phyloP scores from a whole-genome alignment of 2,113 vertebrate genomes.

The Rallus limicola region DNA sequence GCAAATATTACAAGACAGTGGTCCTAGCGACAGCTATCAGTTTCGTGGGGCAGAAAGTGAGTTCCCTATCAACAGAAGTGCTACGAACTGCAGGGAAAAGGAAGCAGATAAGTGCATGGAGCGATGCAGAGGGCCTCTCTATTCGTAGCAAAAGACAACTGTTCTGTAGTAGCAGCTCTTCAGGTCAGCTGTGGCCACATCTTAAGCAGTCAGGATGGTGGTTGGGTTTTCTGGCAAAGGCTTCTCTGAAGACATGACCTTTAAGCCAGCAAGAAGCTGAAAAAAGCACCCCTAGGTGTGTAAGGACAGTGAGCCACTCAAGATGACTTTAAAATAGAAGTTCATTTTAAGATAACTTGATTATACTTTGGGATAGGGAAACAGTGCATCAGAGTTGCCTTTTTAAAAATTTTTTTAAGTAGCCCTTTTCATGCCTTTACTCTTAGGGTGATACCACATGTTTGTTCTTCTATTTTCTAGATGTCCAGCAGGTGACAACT shows the following conservation, averaged over 20 bases:
- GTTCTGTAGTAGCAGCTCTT: neutral
- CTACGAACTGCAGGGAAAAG: neutral
- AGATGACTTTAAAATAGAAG: neutral
- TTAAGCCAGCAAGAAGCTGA: neutral
- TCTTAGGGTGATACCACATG: neutral
- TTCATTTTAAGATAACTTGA: neutral
- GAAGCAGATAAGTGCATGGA: neutral
- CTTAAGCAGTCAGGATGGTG: rapidly evolving
- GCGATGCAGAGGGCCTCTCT: neutral
- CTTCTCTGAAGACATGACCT: neutral
- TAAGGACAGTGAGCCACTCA: neutral
- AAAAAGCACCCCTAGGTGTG: neutral
- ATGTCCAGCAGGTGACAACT: slow-evolving; percentile 81
- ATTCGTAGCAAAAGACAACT: neutral
- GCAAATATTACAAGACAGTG: neutral
- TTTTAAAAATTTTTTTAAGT: neutral
- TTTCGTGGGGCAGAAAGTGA: neutral
- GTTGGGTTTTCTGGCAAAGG: neutral
- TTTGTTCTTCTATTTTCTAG: slow-evolving; percentile 62
- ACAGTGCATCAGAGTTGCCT: neutral
- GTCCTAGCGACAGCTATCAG: neutral
- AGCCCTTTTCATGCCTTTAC: neutral
- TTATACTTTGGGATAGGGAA: neutral
- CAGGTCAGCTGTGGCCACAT: neutral
- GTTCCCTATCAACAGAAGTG: neutral